phyloP scores from a whole-genome alignment of 2,888 invertebrate species.

The Strigamia crassipes region DNA sequence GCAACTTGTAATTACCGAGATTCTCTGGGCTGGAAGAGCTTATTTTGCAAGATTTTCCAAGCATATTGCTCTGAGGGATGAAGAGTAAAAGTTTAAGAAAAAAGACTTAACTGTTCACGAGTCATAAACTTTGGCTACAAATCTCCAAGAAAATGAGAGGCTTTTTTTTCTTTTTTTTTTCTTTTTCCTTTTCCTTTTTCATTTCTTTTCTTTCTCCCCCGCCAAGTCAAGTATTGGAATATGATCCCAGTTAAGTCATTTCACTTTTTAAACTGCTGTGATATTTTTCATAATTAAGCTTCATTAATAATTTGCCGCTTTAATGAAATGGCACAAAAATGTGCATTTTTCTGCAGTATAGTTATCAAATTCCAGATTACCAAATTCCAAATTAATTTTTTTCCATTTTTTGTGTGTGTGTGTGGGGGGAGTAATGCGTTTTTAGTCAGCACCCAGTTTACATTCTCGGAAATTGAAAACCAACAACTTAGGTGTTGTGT shows the following conservation, averaged over 20 bases:
- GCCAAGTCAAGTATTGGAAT: constrained; percentile 10
- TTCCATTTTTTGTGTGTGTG: no score
- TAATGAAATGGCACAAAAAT: no score
- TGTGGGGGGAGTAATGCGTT: no score
- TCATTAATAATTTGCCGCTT: neutral
- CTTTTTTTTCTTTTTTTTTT: neutral
- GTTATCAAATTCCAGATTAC: no score
- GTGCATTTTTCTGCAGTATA: no score
- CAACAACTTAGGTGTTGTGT: no score
- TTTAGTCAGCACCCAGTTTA: no score
- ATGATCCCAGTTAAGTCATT: neutral
- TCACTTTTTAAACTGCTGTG: neutral
- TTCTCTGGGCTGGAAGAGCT: constrained; percentile 3
- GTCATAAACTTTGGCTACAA: constrained; percentile 10
- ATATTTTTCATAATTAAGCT: neutral
- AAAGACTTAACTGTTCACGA: constrained; percentile 10
- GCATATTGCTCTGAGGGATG: neutral
- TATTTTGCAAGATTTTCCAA: constrained; percentile 10
- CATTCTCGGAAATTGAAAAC: no score
- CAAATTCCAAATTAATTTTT: no score
- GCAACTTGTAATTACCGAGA: neutral
- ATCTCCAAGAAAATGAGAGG: constrained; percentile 1
- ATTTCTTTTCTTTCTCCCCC: neutral
- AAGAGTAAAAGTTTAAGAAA: neutral
- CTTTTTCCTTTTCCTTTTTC: no score